phyloP scores from a whole-genome alignment of 1,140 invertebrate genomes.

The Callitettix versicolor region DNA sequence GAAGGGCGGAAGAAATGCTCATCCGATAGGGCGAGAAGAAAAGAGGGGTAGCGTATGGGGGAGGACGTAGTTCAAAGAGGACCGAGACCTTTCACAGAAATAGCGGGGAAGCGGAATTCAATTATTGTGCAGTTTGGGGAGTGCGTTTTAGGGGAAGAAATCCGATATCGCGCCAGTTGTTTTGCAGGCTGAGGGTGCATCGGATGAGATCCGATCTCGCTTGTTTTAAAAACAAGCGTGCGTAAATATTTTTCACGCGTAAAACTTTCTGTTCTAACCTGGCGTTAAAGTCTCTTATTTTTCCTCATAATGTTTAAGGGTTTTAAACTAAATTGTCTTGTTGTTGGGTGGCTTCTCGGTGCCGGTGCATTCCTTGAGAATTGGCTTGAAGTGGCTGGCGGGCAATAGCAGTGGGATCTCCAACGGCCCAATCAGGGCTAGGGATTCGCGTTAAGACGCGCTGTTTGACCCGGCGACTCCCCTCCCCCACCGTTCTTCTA shows the following conservation, averaged over 20 bases:
- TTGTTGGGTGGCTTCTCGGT: background rate
- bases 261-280: too few species aligned
- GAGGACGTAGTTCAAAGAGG: background rate
- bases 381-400: background rate
- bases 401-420: background rate
- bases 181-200: background rate
- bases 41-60: too few species aligned
- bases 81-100: background rate
- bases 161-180: background rate
- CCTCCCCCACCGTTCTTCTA: background rate
- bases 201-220: background rate
- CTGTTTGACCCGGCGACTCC: background rate
- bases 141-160: background rate
- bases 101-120: conserved; percentile 4
- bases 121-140: conserved; percentile 4
- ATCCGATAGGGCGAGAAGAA: too few species aligned
- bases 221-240: background rate
- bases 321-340: too few species aligned
- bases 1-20: too few species aligned
- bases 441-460: too few species aligned
- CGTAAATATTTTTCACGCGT: too few species aligned
- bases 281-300: too few species aligned
- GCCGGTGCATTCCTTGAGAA: conserved; percentile 3
- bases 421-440: too few species aligned
- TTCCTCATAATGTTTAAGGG: too few species aligned